Evolutionary conservation across 2,888 invertebrate genomes (phyloP), one percentile per base, ranked within the genome.

Genomic region (Chloroclystis v-ata): DNA sequence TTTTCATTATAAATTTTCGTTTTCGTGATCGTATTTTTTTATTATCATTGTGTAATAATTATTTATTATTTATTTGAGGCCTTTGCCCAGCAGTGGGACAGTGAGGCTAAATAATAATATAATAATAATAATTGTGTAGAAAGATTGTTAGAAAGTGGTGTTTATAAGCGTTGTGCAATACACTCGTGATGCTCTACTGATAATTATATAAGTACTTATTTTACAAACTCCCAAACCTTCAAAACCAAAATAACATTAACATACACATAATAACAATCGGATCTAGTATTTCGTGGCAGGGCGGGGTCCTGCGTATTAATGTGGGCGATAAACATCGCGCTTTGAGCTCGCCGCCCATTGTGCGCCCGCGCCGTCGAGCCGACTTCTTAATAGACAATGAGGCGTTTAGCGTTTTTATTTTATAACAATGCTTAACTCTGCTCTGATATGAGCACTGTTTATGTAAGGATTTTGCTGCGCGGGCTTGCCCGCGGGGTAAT

Each of bases 331-430:
- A 80, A 63, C 69, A 82, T 84, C 82, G 64, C 69, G 59, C 73
- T 85, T 85, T 85, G 83, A 72, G 70, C 64, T 61, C 67, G 79
- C 85, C 85, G 82, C 76, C 75, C 79, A 84, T 86, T 86, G 85
- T 84, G 69, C 69, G 66, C 61, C 20, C 3, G n/a, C n/a, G 67
- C 68, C 64, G 72, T 72, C 69, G 85, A 77, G 82, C 79, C 83
- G 35, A 35, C 35, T 82, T 83, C 82, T 78, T 82, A 86, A 80
- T 85, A 86, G 85, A 86, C 86, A 85, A 86, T 85, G 75, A 82
- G 73, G 75, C 72, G 81, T 82, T 85, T 84, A 84, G 75, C 77
- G 75, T 72, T 79, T 82, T 83, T 84, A 84, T 84, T 82, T 83
- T 82, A 79, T 80, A 79, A 75, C 79, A 79, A 78, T 78, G 74